phyloP scores from a whole-genome alignment of 2,888 invertebrate species.

The Drosophila cognata region DNA sequence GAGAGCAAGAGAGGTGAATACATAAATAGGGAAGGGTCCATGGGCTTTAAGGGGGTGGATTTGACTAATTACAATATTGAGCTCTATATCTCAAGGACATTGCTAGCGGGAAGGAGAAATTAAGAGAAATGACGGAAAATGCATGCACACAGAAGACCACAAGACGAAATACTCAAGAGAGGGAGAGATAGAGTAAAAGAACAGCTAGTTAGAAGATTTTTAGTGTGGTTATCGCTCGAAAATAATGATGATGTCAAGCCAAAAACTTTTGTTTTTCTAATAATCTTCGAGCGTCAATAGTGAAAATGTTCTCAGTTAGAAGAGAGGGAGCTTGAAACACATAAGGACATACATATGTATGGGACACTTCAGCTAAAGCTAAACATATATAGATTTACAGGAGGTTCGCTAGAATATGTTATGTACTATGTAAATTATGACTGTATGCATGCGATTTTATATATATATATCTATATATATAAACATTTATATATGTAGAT shows the following conservation, averaged over 20 bases:
- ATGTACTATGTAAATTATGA: constrained; percentile 40
- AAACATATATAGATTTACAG: constrained; percentile 10
- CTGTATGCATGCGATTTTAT: constrained; percentile 58
- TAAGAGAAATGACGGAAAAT: constrained; percentile 22
- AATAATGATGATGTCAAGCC: background rate
- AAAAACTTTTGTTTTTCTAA: background rate
- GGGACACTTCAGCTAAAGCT: constrained; percentile 4
- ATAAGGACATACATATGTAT: background rate
- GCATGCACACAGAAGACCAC: constrained; percentile 55
- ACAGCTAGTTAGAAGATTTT: constrained; percentile 2
- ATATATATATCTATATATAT: constrained; percentile 20
- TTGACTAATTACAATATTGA: constrained; percentile 17
- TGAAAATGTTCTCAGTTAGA: background rate
- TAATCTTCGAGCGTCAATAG: background rate
- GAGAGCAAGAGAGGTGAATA: constrained; percentile 7
- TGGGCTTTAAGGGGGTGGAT: constrained; percentile 3
- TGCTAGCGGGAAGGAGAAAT: constrained; percentile 1
- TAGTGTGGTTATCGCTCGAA: background rate
- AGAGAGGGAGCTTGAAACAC: background rate
- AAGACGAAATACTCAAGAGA: constrained; percentile 27
- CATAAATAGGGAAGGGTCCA: constrained; percentile 1
- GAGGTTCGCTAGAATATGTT: constrained; percentile 11
- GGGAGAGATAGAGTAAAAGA: background rate
- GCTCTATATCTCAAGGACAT: constrained; percentile 13
- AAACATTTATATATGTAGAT: constrained; percentile 16